Percentiles rank a stretch among this genome's conserved stretches.
These are phyloP conservation scores for Anguilla megastoma DNA, from an alignment of 2,797 vertebrate genomes.

Conservation along the genomic window DNA sequence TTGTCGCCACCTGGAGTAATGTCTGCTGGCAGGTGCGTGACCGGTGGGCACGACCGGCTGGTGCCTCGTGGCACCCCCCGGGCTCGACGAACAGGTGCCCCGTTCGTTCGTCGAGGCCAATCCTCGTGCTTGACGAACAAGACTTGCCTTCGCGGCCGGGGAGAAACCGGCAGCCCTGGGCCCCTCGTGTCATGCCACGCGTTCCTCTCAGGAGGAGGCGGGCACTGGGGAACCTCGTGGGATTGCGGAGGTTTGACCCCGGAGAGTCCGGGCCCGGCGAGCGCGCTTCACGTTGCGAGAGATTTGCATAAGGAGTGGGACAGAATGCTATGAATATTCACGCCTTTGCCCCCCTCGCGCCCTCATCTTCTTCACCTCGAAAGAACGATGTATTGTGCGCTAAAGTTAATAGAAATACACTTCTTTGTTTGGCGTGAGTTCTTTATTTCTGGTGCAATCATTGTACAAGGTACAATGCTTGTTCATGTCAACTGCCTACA, in stretches of 20 bases:
- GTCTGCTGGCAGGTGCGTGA: not conserved
- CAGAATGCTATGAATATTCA: constrained; percentile 50
- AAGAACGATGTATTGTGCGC: constrained; percentile 28
- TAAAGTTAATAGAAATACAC: constrained; percentile 31
- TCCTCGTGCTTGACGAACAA: not conserved
- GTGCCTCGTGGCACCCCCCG: not conserved
- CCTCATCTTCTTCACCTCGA: constrained; percentile 48
- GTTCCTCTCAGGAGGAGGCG: constrained; percentile 41
- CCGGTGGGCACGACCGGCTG: not conserved
- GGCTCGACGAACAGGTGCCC: not conserved
- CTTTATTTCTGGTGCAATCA: constrained; percentile 1
- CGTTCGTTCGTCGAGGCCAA: not conserved
- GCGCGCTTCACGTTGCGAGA: constrained; percentile 36
- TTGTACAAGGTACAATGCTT: constrained; percentile 4
- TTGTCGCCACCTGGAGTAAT: constrained; percentile 10
- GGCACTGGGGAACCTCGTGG: constrained; percentile 35
- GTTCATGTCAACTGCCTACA: constrained; percentile 2
- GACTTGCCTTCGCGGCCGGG: constrained; percentile 6
- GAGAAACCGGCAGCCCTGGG: constrained; percentile 31
- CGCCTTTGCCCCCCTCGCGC: constrained; percentile 21
- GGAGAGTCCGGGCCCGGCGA: constrained; percentile 36
- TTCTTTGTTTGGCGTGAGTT: constrained; percentile 25
- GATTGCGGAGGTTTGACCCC: constrained; percentile 51
- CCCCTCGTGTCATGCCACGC: constrained; percentile 36
- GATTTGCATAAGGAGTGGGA: constrained; percentile 47